Evolutionary conservation across 2,797 vertebrate species (phyloP).

Genomic region (Sebastiscus tertius): DNA sequence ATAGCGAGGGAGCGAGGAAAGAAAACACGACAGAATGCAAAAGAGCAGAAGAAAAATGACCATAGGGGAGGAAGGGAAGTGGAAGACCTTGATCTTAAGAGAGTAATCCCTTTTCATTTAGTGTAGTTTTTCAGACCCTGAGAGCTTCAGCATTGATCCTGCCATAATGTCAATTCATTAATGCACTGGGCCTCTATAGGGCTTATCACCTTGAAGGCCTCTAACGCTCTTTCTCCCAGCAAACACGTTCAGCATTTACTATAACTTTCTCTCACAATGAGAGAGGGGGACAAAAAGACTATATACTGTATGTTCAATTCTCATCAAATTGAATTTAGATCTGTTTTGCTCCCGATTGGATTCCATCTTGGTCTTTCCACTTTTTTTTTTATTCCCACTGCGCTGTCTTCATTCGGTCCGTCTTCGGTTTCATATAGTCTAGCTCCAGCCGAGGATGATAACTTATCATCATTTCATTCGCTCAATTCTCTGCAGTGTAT

Average conservation of each 20-base stretch:
- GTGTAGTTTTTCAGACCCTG: constrained; percentile 69
- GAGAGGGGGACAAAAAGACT: neutral
- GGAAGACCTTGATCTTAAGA: constrained; percentile 78
- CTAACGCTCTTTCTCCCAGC: constrained; percentile 20
- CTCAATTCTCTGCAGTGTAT: constrained; percentile 53
- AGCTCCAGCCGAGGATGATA: constrained; percentile 54
- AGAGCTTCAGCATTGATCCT: constrained; percentile 78
- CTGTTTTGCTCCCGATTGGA: constrained; percentile 28
- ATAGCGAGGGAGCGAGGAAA: neutral
- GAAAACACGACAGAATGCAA: constrained; percentile 34
- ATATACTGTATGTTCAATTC: constrained; percentile 14
- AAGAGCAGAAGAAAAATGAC: constrained; percentile 31
- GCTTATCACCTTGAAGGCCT: constrained; percentile 66
- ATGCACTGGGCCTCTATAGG: constrained; percentile 47
- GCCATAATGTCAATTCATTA: constrained; percentile 82
- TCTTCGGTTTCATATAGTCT: constrained; percentile 55
- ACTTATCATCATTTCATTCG: constrained; percentile 59
- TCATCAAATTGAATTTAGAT: constrained; percentile 37
- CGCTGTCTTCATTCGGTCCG: constrained; percentile 58
- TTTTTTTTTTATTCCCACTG: constrained; percentile 40
- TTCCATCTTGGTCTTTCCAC: constrained; percentile 28
- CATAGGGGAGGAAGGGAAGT: constrained; percentile 22
- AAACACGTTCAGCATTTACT: constrained; percentile 39
- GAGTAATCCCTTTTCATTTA: constrained; percentile 83
- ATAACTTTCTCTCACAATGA: constrained; percentile 14